Base-by-base conservation (phyloP, 2,797 vertebrate genomes). In the Steatocranus sp. region DNA sequence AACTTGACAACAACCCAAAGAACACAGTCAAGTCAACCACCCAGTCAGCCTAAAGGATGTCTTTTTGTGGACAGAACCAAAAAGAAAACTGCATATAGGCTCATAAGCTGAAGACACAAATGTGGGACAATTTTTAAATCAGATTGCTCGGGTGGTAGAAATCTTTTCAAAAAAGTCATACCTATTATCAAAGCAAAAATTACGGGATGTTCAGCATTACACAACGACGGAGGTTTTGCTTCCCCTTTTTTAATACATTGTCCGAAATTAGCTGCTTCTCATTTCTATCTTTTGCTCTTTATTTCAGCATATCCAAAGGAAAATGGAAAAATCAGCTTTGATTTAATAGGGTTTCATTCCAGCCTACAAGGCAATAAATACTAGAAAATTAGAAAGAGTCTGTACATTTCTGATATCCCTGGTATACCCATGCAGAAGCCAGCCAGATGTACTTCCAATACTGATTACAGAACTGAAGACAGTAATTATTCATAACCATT, bases 311-410 rank as follows among this genome's bases (percentile, higher is more conserved):
- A 73, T 80, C 63, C 76, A 79, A 80, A 78, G 38, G 63, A 79
- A 88, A 89, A 82, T 63, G 74, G 50, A 66, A 78, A 87, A 79
- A 86, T 78, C 41, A 76, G 77, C 61, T 86, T 90, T 80, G 41
- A 89, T 86, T 87, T 88, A 92, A 93, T 88, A 74, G 79, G 74
- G 88, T 94, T 93, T 89, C 81, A 82, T 89, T 93, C 92, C 76
- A 87, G 87, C 86, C 81, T 81, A 88, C 85, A 66, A 87, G 86
- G 88, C 84, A 86, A 80, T 83, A 83, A 90, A 88, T 86, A 84
- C 34, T 51, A 43, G 83, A 77, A 85, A 90, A 93, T 93, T 87
- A 89, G 83, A 89, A 85, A 12, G 83, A 80, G 91, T 25, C 91
- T 94, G 92, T 78, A 76, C 86, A 83, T 82, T 63, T 91, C 58